phyloP scores from a whole-genome alignment of 2,113 vertebrate genomes.

The Nyctibius bracteatus region DNA sequence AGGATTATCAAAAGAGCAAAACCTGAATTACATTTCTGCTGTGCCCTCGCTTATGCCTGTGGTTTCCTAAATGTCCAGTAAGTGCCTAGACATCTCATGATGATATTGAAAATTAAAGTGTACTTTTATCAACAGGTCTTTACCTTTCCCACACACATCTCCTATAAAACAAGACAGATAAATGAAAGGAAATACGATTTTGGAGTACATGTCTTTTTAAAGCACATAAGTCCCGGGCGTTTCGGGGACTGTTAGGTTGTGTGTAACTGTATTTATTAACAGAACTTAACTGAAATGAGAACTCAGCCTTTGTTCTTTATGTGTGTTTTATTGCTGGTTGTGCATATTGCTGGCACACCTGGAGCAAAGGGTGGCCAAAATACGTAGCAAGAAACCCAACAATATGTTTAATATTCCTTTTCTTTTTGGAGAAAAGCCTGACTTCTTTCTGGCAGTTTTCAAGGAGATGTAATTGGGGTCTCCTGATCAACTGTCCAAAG shows the following conservation, averaged over 20 bases:
- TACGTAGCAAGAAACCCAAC: background rate
- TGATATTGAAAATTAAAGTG: background rate
- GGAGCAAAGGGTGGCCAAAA: background rate
- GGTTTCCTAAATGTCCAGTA: background rate
- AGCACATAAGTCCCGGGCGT: background rate
- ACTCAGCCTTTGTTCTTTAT: background rate
- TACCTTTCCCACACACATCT: background rate
- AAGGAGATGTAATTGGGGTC: background rate
- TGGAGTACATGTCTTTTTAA: background rate
- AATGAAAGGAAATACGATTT: background rate
- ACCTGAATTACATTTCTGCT: background rate
- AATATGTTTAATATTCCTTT: background rate
- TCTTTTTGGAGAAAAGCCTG: background rate
- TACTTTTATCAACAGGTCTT: background rate
- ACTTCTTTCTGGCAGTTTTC: background rate
- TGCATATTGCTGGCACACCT: background rate
- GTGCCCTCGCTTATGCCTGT: rapidly evolving
- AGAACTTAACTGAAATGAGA: background rate
- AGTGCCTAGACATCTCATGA: background rate
- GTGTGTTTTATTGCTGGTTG: background rate
- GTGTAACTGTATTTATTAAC: background rate
- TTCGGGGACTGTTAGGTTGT: background rate
- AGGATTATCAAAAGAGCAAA: background rate
- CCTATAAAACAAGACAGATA: background rate
- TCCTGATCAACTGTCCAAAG: background rate